A percentile compares a stretch with the other conserved stretches of the same genome.
Evolutionary conservation across 2,113 vertebrate genomes (phyloP).

Genomic region (Malaclemys terrapin): DNA sequence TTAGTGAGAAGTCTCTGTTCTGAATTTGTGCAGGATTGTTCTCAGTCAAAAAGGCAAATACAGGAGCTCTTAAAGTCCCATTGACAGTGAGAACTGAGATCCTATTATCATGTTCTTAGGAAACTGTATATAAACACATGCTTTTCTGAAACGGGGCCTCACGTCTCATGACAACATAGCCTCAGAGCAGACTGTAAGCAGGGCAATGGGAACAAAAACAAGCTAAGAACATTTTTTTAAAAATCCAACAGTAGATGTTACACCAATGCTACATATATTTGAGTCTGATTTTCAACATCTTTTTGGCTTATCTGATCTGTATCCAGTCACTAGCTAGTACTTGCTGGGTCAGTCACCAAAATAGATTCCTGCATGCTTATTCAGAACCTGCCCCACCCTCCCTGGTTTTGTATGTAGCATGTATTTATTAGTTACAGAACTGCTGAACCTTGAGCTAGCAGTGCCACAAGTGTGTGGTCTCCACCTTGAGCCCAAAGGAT

Average conservation of each 20-base stretch:
- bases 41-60: background rate
- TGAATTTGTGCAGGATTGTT: background rate
- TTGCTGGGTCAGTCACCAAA: background rate
- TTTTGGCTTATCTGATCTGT: background rate
- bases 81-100: background rate
- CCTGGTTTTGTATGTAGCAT: background rate
- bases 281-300: background rate
- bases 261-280: background rate
- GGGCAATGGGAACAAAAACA: background rate
- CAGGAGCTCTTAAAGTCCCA: background rate
- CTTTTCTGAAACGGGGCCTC: background rate
- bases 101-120: background rate
- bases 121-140: background rate
- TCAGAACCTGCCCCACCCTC: background rate
- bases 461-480: background rate
- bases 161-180: background rate
- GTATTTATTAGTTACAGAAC: background rate
- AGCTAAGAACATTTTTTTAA: background rate
- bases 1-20: background rate
- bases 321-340: background rate
- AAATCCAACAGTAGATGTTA: background rate
- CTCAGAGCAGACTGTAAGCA: background rate
- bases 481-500: background rate
- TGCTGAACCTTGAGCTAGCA: background rate
- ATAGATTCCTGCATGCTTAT: background rate